Conservation (phyloP, 2,888 invertebrate species). For the Sympetrum striolatum region DNA sequence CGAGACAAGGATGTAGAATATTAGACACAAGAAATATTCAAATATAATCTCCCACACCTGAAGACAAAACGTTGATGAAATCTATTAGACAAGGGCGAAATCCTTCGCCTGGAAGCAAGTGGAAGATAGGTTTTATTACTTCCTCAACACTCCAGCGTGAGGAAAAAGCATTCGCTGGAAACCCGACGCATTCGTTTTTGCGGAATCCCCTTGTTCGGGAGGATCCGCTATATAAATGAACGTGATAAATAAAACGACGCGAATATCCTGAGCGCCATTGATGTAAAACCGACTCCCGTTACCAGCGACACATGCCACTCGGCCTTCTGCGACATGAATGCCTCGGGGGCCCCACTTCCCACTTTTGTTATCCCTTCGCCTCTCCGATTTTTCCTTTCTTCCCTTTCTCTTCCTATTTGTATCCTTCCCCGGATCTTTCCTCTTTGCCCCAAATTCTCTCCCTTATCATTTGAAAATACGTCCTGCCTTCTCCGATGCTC, state of each 20-base stretch:
- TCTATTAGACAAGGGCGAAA: no score
- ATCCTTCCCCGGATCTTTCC: neutral
- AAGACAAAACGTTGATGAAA: no score
- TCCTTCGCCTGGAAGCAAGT: no score
- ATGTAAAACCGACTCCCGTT: neutral
- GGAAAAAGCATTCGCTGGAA: neutral
- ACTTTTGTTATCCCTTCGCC: neutral
- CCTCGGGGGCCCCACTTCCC: neutral
- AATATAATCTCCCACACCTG: no score
- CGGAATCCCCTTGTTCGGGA: neutral
- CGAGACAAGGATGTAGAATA: no score
- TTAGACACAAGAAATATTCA: no score
- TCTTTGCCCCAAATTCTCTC: neutral
- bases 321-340: neutral
- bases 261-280: neutral
- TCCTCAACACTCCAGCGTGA: no score
- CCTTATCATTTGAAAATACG: neutral
- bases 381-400: neutral
- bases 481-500: neutral
- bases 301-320: neutral
- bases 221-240: neutral
- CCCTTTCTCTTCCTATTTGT: neutral
- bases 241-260: neutral
- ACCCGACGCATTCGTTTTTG: neutral
- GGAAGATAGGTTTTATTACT: no score